Conservation (phyloP, 2,113 vertebrate species). For the Saguinus midas region DNA sequence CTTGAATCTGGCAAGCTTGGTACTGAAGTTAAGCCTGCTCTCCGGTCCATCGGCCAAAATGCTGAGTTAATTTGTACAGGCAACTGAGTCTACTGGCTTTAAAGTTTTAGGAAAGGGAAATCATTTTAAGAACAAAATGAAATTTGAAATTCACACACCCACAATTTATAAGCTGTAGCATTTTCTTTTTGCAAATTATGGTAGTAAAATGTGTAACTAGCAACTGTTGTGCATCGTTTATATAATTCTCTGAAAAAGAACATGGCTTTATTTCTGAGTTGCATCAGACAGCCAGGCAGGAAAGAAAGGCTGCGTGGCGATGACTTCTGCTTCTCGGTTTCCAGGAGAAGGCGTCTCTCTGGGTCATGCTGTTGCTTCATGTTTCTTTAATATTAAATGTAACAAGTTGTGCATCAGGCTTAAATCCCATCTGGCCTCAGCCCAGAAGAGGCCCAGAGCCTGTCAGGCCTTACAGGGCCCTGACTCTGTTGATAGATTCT, state of each 20-base stretch:
- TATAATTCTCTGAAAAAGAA: slow-evolving; percentile 14
- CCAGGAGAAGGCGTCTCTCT: neutral
- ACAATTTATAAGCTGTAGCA: neutral
- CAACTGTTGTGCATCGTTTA: neutral
- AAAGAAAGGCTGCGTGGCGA: neutral
- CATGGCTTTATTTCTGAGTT: neutral
- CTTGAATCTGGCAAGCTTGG: neutral
- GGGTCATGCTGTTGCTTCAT: neutral
- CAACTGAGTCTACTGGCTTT: neutral
- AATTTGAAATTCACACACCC: neutral
- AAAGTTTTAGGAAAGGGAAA: neutral
- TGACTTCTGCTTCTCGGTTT: neutral
- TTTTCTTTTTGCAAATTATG: slow-evolving; percentile 16
- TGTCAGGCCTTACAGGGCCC: neutral
- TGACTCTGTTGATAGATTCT: slow-evolving; percentile 21
- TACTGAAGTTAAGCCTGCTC: neutral
- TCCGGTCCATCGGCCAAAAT: neutral
- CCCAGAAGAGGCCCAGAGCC: neutral
- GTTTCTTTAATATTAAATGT: slow-evolving; percentile 28
- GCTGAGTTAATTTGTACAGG: neutral
- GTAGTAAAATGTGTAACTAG: neutral
- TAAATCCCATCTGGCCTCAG: neutral
- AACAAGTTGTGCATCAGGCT: neutral
- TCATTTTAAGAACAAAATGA: neutral
- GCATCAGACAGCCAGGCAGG: neutral